phyloP scores from a whole-genome alignment of 2,797 vertebrate genomes.

The Coreius guichenoti region DNA sequence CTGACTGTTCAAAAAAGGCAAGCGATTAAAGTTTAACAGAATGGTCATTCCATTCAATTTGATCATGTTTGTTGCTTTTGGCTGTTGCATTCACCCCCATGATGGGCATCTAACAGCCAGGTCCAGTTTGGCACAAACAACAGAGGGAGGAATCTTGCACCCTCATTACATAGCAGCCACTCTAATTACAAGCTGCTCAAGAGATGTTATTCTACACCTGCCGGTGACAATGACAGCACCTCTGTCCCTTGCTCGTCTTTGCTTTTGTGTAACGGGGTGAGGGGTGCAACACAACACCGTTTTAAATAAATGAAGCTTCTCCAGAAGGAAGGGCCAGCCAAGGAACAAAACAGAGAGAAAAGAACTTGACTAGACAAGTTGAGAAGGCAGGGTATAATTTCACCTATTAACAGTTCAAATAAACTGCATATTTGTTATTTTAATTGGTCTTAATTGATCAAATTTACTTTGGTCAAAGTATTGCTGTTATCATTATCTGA shows the following conservation, averaged over 20 bases:
- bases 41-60: conserved; percentile 41
- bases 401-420: conserved; percentile 31
- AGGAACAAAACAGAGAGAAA: conserved; percentile 55
- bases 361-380: conserved; percentile 34
- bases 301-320: conserved; percentile 78
- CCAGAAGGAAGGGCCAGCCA: conserved; percentile 60
- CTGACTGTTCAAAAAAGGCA: neutral
- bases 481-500: neutral
- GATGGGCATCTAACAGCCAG: conserved; percentile 65
- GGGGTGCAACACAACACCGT: conserved; percentile 76
- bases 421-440: conserved; percentile 15
- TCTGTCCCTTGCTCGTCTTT: conserved; percentile 75
- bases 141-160: conserved; percentile 83
- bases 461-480: neutral
- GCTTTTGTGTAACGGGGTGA: conserved; percentile 70
- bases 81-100: conserved; percentile 19
- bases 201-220: conserved; percentile 85
- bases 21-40: neutral
- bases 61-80: conserved; percentile 27
- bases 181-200: conserved; percentile 88
- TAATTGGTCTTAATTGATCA: conserved; percentile 18
- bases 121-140: conserved; percentile 79
- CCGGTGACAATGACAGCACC: conserved; percentile 80
- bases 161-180: conserved; percentile 86
- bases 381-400: conserved; percentile 40